Conservation (phyloP, 1,140 invertebrate species). For the Araneus ventricosus region DNA sequence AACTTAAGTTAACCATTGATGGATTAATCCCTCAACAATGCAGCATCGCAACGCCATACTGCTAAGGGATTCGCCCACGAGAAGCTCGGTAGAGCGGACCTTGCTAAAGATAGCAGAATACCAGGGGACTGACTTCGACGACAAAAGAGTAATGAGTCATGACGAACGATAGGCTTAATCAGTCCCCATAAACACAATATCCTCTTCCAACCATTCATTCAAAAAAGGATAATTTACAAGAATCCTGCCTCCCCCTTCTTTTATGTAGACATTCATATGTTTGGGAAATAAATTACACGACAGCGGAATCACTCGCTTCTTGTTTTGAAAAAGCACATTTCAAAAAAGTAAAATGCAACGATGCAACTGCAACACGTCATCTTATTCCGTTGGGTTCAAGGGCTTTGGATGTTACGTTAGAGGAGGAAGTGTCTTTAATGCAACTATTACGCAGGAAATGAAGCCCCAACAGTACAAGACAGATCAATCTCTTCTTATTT, state of each 20-base stretch:
- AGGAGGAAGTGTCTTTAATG: conserved; percentile 25
- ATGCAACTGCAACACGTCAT: not conserved
- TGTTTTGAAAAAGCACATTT: conserved; percentile 48
- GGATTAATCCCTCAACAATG: conserved; percentile 74
- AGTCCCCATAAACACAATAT: conserved; percentile 54
- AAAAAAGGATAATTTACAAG: conserved; percentile 73
- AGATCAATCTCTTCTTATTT: not conserved
- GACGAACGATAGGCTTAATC: conserved; percentile 74
- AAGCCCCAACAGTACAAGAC: conserved; percentile 1
- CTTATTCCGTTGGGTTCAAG: conserved; percentile 53
- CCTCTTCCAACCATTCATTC: conserved; percentile 40
- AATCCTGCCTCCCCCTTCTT: conserved; percentile 31
- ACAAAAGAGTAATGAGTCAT: conserved; percentile 75
- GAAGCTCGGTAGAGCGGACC: conserved; percentile 56
- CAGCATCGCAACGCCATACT: not conserved
- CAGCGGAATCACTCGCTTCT: not conserved
- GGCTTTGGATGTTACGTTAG: conserved; percentile 4
- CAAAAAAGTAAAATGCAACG: conserved; percentile 32
- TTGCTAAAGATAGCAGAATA: conserved; percentile 69
- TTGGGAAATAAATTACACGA: conserved; percentile 59
- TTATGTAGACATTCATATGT: conserved; percentile 63
- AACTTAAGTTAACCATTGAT: conserved; percentile 76
- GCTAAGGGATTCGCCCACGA: conserved; percentile 67
- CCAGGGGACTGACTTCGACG: conserved; percentile 55
- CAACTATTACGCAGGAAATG: conserved; percentile 30